These are phyloP conservation scores for Himalopsyche phryganea DNA, from an alignment of 1,140 invertebrate species.

Conservation along the genomic window DNA sequence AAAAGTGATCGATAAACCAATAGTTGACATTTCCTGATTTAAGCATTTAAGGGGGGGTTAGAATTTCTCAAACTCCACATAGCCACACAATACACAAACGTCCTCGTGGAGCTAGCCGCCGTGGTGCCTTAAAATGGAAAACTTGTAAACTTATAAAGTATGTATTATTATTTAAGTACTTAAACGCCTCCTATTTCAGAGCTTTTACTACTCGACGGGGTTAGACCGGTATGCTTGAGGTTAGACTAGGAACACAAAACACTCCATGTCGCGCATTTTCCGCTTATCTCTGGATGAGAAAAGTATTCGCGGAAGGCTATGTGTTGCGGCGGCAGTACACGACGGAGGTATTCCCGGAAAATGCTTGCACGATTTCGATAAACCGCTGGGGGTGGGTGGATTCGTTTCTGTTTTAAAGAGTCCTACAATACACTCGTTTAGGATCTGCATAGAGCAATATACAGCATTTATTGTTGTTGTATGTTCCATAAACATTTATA, in stretches of 20 bases:
- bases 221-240: not conserved
- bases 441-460: too few relatives aligned
- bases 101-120: not conserved
- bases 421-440: too few relatives aligned
- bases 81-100: too few relatives aligned
- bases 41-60: too few relatives aligned
- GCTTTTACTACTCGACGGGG: not conserved
- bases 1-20: too few relatives aligned
- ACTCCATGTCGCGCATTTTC: conserved; percentile 22
- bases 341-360: conserved; percentile 13
- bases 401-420: too few relatives aligned
- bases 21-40: too few relatives aligned
- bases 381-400: not conserved
- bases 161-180: conserved; percentile 28
- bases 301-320: conserved; percentile 18
- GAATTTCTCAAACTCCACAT: too few relatives aligned
- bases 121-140: conserved; percentile 11
- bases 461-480: too few relatives aligned
- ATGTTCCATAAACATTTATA: too few relatives aligned
- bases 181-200: conserved; percentile 23
- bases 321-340: not conserved
- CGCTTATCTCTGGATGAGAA: conserved; percentile 13
- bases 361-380: conserved; percentile 17
- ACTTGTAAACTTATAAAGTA: conserved; percentile 26
- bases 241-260: conserved; percentile 10